Evolutionary conservation across 2,888 invertebrate genomes (phyloP).

Genomic region (Sphaerophoria rueppellii): DNA sequence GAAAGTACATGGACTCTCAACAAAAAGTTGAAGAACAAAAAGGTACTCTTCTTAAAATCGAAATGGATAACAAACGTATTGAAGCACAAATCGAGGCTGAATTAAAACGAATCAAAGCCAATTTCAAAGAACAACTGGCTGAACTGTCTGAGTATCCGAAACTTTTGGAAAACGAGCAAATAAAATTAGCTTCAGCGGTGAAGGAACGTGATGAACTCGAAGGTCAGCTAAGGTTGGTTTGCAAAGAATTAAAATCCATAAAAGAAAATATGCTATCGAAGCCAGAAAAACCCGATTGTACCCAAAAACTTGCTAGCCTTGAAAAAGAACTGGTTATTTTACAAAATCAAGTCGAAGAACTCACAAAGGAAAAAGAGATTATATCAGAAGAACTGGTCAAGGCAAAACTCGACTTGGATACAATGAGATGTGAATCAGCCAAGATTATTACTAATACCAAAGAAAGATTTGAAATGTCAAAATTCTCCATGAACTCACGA

Average conservation of each 20-base stretch:
- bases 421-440: slow-evolving; percentile 80
- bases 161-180: slow-evolving; percentile 80
- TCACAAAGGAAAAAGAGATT: slow-evolving; percentile 78
- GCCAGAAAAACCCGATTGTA: slow-evolving; percentile 75
- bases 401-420: slow-evolving; percentile 79
- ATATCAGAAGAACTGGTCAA: slow-evolving; percentile 79
- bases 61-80: slow-evolving; percentile 80
- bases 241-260: slow-evolving; percentile 79
- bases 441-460: slow-evolving; percentile 81
- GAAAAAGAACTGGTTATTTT: slow-evolving; percentile 77
- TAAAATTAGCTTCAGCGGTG: slow-evolving; percentile 78
- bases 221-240: slow-evolving; percentile 78
- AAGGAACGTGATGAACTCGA: slow-evolving; percentile 80
- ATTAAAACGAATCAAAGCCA: slow-evolving; percentile 80
- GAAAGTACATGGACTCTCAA: slow-evolving; percentile 80
- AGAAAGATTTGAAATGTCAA: slow-evolving; percentile 79
- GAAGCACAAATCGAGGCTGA: slow-evolving; percentile 81
- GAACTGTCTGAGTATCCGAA: slow-evolving; percentile 80
- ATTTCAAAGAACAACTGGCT: slow-evolving; percentile 81
- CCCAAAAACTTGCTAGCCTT: slow-evolving; percentile 77
- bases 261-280: slow-evolving; percentile 75
- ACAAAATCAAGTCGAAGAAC: slow-evolving; percentile 77
- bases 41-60: slow-evolving; percentile 79
- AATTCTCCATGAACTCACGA: slow-evolving; percentile 77
- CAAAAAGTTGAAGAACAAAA: slow-evolving; percentile 81